These are phyloP conservation scores for Hepsetus odoe DNA, from an alignment of 2,113 vertebrate genomes.

Conservation along the genomic window DNA sequence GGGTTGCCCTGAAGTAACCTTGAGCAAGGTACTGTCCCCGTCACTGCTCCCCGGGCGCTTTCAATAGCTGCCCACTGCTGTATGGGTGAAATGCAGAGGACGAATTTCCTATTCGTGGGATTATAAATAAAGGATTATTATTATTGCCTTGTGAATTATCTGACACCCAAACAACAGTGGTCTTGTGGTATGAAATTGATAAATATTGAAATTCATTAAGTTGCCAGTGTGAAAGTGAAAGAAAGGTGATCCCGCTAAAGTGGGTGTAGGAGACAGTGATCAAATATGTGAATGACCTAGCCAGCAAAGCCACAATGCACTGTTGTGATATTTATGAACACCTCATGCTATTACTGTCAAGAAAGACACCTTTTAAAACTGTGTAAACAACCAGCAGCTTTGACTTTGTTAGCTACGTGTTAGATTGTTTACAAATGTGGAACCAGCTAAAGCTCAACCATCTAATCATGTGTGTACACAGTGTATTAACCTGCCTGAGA, in stretches of 20 bases:
- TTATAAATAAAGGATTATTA: no score
- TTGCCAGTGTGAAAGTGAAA: not conserved
- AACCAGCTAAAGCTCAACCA: not conserved
- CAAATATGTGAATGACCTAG: not conserved
- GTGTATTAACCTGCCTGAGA: slow-evolving; percentile 9
- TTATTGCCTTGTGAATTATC: no score
- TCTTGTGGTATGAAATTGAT: no score
- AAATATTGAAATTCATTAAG: no score
- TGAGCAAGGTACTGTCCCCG: no score
- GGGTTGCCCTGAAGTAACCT: no score
- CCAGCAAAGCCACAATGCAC: not conserved
- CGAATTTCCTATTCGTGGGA: no score
- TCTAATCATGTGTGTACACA: slow-evolving; percentile 28
- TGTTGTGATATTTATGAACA: not conserved
- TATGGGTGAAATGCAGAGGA: no score
- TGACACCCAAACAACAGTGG: no score
- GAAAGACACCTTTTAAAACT: not conserved
- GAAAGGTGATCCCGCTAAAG: not conserved
- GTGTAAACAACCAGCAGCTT: slow-evolving; percentile 40
- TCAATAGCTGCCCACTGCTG: no score
- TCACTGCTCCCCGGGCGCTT: no score
- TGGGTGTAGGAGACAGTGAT: not conserved
- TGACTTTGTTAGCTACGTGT: slow-evolving; percentile 12
- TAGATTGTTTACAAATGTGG: slow-evolving; percentile 10
- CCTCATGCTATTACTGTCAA: not conserved